phyloP scores from a whole-genome alignment of 2,888 invertebrate genomes.

The Shargacucullia verbasci region DNA sequence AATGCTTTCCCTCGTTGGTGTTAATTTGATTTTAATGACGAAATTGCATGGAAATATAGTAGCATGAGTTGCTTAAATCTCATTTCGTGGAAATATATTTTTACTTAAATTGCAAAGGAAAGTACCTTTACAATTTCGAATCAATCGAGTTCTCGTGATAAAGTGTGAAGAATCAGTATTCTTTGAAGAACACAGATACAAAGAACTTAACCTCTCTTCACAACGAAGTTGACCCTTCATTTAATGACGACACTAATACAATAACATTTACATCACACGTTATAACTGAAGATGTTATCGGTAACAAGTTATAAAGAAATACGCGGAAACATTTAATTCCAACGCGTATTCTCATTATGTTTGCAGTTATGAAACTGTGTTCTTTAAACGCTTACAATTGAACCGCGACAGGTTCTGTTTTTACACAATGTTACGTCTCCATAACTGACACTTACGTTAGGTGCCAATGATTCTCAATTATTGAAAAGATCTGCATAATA shows the following conservation, averaged over 20 bases:
- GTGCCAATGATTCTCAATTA: slow-evolving; percentile 12
- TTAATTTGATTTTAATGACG: not conserved
- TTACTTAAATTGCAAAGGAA: too few species aligned
- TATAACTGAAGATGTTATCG: slow-evolving; percentile 38
- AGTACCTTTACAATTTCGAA: too few species aligned
- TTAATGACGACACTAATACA: slow-evolving; percentile 23
- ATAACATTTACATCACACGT: slow-evolving; percentile 29
- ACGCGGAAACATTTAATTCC: slow-evolving; percentile 58
- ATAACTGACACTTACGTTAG: not conserved
- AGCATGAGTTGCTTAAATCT: too few species aligned
- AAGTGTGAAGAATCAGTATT: not conserved
- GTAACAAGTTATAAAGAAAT: slow-evolving; percentile 46
- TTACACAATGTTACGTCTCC: slow-evolving; percentile 42
- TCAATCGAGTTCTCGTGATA: too few species aligned
- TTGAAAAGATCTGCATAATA: slow-evolving; percentile 3
- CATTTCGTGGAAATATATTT: too few species aligned
- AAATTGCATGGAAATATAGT: too few species aligned
- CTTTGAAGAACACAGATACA: slow-evolving; percentile 11
- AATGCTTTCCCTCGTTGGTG: not conserved
- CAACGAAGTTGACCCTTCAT: slow-evolving; percentile 19
- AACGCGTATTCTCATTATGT: slow-evolving; percentile 52
- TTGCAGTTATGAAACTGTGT: slow-evolving; percentile 45
- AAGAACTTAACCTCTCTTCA: slow-evolving; percentile 21
- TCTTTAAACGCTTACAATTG: slow-evolving; percentile 44
- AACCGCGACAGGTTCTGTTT: slow-evolving; percentile 42